Evolutionary conservation across 2,888 invertebrate species (phyloP), one percentile per base, ranked within the genome.

Genomic region (Empis livida): DNA sequence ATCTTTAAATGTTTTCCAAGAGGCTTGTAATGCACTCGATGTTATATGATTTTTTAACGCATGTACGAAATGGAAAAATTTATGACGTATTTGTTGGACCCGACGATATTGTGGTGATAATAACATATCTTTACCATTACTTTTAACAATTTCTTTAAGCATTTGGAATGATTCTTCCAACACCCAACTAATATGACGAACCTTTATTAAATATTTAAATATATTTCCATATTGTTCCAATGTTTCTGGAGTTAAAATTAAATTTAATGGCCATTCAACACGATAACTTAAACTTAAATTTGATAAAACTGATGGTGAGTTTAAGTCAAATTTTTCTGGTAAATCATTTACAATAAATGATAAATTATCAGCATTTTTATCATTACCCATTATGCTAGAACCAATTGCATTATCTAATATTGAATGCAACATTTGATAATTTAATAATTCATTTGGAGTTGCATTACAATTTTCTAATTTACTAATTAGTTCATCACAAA

Each of bases 31-130:
- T 27, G 86, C 85, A 44, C 81, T 84, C 1, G 84, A 82, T 1
- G 82, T 81, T 45, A 88, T 76, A 61, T 88, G 87, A 67, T 81
- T 83, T 61, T 86, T 82, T 23, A 87, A 62, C 0, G 84, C 80
- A 49, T 82, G 77, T 41, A 87, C 75, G 60, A 88, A 80, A 48
- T 86, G 83, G 27, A 80, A 79, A 79, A 88, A 82, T 16, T 81
- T 73, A 59, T 86, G 83, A 0, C 87, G 74, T 57, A 79, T 81
- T 49, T 81, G 71, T 59, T 87, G 85, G 10, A 86, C 65, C 45
- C 77, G 74, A 44, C 80, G 77, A 66, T 84, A 84, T 51, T 88
- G 85, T 0, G 77, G 74, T 0, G 84, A 81, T 11, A 70, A 62
- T 6, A 77, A 66, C 1, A 83, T 64, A 41, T 67, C 69, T 13